Base-by-base conservation (phyloP, 2,888 invertebrate genomes). In the Pteria penguin region DNA sequence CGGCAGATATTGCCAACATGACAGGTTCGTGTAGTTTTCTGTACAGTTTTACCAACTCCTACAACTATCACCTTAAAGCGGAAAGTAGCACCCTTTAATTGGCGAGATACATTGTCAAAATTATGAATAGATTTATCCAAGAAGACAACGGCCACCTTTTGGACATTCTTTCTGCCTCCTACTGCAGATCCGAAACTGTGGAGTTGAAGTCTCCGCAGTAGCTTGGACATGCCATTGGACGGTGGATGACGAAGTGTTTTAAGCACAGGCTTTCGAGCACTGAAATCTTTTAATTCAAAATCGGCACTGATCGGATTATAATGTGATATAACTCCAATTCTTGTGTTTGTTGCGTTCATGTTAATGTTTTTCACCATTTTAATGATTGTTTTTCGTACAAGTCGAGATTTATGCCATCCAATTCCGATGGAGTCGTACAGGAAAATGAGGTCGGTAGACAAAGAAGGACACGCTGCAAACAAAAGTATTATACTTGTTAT, bases 91-190 rank as follows among this genome's bases (percentile, higher is more conserved):
- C 57, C 29, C 11, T 57, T 45, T n/a, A 57, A 32, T 32, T 68
- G 33, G 45, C 31, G 29, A 14, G 52, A 31, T 22, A 68, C 22
- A 11, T 52, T 26, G 14, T 33, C 24, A 22, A 33, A 31, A 32
- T 68, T 52, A 26, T 68, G 68, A 18, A 57, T 52, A 18, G 55
- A 45, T 68, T 57, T 68, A 18, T 68, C 68, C 14, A 68, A 26
- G 24, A 68, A 68, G 33, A 68, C 52, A 68, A 68, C 57, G 24
- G 52, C 68, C 26, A 68, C 68, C 14, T 68, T 55, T 31, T 68
- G 31, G 24, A 27, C 68, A 18, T 55, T 22, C 31, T 68, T 57
- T 14, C 54, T 52, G 4, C 1, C 52, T 8, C 33, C 33, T 14
- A 24, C 31, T 18, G 3, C 8, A 5, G 31, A 11, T n/a, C 0